These are phyloP conservation scores for Lepidostoma basale DNA, from an alignment of 1,140 invertebrate genomes.

Conservation along the genomic window DNA sequence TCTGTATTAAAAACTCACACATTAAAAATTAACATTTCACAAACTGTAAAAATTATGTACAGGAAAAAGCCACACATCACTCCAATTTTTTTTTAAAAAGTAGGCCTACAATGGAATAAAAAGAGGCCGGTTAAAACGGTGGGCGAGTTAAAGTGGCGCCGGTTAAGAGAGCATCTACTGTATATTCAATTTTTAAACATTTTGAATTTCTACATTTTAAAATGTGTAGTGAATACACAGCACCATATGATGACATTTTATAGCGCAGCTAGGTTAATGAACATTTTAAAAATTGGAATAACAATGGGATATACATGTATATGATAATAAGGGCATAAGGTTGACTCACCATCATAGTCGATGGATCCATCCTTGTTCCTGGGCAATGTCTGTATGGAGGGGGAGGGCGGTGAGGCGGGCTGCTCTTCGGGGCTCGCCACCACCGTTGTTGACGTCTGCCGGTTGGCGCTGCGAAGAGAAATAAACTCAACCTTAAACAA, in stretches of 20 bases:
- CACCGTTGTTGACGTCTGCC: constrained; percentile 48
- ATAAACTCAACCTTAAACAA: too few relatives aligned
- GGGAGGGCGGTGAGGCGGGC: not conserved
- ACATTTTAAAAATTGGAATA: not conserved
- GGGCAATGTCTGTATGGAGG: constrained; percentile 52
- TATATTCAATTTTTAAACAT: not conserved
- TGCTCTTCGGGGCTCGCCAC: constrained; percentile 38
- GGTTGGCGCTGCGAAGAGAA: constrained; percentile 54
- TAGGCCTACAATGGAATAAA: too few relatives aligned
- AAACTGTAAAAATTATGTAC: too few relatives aligned
- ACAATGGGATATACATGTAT: not conserved
- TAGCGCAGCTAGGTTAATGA: not conserved
- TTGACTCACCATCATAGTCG: constrained; percentile 74
- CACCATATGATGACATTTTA: not conserved
- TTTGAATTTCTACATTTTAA: not conserved
- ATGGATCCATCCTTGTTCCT: constrained; percentile 67
- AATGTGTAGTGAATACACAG: too few relatives aligned
- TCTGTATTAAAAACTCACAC: too few relatives aligned
- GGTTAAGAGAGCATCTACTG: not conserved
- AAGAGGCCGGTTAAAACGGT: too few relatives aligned
- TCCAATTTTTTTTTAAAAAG: too few relatives aligned
- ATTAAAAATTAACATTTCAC: too few relatives aligned
- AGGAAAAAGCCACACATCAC: too few relatives aligned
- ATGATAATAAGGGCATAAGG: not conserved
- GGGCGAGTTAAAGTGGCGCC: not conserved